Percentiles rank a stretch among this genome's conserved stretches.
phyloP scores from a whole-genome alignment of 1,140 invertebrate genomes.

The Oryctes rhinoceros region DNA sequence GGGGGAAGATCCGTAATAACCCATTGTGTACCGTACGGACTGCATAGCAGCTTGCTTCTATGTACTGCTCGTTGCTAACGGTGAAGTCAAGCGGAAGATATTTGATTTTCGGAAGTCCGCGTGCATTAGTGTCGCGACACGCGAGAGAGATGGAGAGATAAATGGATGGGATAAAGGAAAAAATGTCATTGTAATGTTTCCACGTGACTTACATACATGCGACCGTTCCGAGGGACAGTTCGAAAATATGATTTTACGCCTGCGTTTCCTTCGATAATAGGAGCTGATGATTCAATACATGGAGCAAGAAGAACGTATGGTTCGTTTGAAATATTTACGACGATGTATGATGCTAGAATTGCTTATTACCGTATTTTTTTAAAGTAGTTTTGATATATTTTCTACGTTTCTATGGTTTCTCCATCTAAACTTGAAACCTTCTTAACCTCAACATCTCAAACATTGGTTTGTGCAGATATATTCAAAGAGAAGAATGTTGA shows the following conservation, averaged over 20 bases:
- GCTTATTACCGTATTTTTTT: too few relatives aligned
- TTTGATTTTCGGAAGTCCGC: slow-evolving; percentile 1
- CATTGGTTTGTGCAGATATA: too few relatives aligned
- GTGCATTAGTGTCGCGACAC: slow-evolving; percentile 1
- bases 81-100: slow-evolving; percentile 31
- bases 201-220: not conserved
- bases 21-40: slow-evolving; percentile 16
- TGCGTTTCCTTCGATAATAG: not conserved
- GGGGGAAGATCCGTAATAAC: slow-evolving; percentile 18
- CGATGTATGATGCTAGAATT: not conserved
- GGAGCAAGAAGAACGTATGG: not conserved
- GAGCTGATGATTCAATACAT: slow-evolving; percentile 11
- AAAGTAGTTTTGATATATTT: not conserved
- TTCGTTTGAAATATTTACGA: not conserved
- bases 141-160: not conserved
- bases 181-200: slow-evolving; percentile 32
- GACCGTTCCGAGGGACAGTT: slow-evolving; percentile 1
- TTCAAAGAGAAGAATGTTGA: too few relatives aligned
- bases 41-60: not conserved
- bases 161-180: not conserved
- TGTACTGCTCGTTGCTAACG: not conserved
- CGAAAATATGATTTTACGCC: slow-evolving; percentile 25
- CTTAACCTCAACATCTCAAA: too few relatives aligned
- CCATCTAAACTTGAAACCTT: too few relatives aligned
- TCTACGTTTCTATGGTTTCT: not conserved